These are phyloP conservation scores for Brienomyrus longianalis DNA, from an alignment of 2,113 vertebrate genomes.

Conservation along the genomic window DNA sequence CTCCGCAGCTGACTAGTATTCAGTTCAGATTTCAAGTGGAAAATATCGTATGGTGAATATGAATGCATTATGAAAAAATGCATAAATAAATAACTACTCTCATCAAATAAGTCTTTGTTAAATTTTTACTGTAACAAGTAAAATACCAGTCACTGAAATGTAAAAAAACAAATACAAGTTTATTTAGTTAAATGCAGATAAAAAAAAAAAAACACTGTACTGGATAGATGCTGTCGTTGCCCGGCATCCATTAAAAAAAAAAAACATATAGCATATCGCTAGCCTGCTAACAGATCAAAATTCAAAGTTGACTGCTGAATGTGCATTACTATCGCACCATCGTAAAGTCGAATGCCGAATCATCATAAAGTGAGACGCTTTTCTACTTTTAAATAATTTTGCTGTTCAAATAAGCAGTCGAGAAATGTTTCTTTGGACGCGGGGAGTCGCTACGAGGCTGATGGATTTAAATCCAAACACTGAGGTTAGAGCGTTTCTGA, in stretches of 20 bases:
- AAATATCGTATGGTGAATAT: neutral
- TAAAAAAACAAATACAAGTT: neutral
- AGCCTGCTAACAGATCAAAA: neutral
- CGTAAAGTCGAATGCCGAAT: neutral
- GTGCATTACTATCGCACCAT: neutral
- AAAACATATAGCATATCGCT: neutral
- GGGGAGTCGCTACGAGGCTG: neutral
- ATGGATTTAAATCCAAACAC: neutral
- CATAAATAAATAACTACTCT: neutral
- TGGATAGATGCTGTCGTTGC: neutral
- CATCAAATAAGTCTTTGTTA: neutral
- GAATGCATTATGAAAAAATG: neutral
- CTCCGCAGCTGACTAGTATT: neutral
- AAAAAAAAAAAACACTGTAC: neutral
- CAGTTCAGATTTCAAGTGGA: neutral
- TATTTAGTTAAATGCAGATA: neutral
- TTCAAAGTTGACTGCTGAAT: neutral
- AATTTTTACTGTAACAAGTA: neutral
- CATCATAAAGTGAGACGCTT: neutral
- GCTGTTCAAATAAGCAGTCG: neutral
- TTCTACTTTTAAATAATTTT: neutral
- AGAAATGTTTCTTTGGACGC: neutral
- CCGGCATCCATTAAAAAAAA: no score
- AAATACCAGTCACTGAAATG: neutral
- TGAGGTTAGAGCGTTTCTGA: neutral